phyloP scores from a whole-genome alignment of 2,888 invertebrate genomes.

The Ectropis crepuscularia region DNA sequence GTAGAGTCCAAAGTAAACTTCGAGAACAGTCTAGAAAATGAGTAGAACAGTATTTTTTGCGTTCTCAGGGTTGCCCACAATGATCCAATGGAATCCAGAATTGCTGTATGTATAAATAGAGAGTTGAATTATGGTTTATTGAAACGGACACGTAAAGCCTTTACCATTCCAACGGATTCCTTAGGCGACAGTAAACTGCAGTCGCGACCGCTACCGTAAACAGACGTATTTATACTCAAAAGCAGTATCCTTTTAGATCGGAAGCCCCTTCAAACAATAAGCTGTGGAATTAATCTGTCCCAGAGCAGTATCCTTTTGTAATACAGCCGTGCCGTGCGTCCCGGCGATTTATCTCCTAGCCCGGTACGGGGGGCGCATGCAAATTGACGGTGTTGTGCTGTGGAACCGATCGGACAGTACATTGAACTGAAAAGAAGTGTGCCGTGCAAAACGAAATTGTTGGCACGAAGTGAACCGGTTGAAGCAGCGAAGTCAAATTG shows the following conservation, averaged over 20 bases:
- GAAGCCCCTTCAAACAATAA: slow-evolving; percentile 25
- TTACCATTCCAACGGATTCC: too few species aligned
- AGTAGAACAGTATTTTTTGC: too few species aligned
- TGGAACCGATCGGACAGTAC: slow-evolving; percentile 15
- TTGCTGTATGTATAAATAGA: too few species aligned
- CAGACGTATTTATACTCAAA: slow-evolving; percentile 2
- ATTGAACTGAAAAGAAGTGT: slow-evolving; percentile 4
- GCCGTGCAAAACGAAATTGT: neutral
- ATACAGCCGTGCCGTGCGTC: slow-evolving; percentile 39
- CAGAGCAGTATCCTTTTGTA: slow-evolving; percentile 31
- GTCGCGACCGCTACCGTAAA: slow-evolving; percentile 1
- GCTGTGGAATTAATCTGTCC: slow-evolving; percentile 34
- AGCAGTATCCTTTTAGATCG: slow-evolving; percentile 13
- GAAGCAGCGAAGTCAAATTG: neutral
- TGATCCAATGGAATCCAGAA: too few species aligned
- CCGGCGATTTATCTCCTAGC: slow-evolving; percentile 50
- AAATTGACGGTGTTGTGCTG: slow-evolving; percentile 44
- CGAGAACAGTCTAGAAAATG: too few species aligned
- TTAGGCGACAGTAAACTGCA: too few species aligned
- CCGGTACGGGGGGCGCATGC: slow-evolving; percentile 50
- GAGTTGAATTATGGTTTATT: too few species aligned
- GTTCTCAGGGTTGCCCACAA: too few species aligned
- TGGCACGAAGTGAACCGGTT: neutral
- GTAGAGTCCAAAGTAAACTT: too few species aligned
- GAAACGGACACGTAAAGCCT: neutral